Base-by-base conservation (phyloP, 1,140 invertebrate species). In the Acyrthosiphon pisum region DNA sequence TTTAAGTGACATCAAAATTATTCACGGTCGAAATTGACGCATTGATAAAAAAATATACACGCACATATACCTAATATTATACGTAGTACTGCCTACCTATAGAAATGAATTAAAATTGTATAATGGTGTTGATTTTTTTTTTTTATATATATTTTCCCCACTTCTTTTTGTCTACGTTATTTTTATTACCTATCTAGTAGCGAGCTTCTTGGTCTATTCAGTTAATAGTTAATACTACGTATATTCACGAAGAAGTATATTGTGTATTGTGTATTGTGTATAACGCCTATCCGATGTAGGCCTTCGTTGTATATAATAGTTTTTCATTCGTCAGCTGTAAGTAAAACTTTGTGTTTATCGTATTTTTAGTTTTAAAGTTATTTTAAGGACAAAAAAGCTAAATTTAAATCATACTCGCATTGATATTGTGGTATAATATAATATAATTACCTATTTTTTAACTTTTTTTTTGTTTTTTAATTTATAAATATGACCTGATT, bases 11-110 rank as follows among this genome's bases (percentile, higher is more conserved):
- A 23, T 84, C 8, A 37, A 26, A 37, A 41, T 84, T 84, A 86
- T 86, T 86, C 44, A 86, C 84, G 84, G 84, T 86, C 46, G 41
- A 86, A 86, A 46, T 86, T 30, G 44, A n/a, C 6, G 84, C 6
- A 14, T 86, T 46, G 26, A 46, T 86, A 86, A 86, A 86, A 83
- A 44, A 86, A 86, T n/a, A 68, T 68, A 68, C 60, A 68, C 30
- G 60, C 18, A 68, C 8, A 14, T 68, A 50, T 48, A n/a, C n/a
- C n/a, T n/a, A 9, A 11, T 11, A 46, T 11, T 46, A 14, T 48
- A 48, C 46, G 41, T 41, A 9, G 9, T 14, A 60, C 56, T 60
- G 11, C 60, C 30, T 68, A n/a, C 14, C 30, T 68, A 68, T 68
- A 46, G 18, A 86, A 44, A 46, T 30, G 37, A 46, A 86, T 44